Conservation (phyloP, 92 coral and sea anemone species). For the Parazoanthus darwini region DNA sequence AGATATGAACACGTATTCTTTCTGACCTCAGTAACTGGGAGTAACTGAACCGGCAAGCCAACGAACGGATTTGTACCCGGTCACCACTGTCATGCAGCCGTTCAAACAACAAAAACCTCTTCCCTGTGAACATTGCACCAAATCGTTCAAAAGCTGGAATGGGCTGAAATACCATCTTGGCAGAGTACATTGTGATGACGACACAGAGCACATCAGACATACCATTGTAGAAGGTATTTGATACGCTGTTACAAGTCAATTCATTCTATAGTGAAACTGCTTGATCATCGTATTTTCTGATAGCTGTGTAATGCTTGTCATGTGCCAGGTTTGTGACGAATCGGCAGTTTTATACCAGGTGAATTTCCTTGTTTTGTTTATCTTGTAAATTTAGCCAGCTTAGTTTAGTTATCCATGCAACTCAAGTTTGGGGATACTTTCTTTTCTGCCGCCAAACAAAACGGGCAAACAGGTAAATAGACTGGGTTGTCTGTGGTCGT, state of each 20-base stretch:
- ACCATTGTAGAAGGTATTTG: slow-evolving; percentile 32
- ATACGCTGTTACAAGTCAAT: not conserved
- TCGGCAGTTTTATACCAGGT: not conserved
- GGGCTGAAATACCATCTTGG: slow-evolving; percentile 75
- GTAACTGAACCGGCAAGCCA: not conserved
- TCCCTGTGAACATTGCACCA: slow-evolving; percentile 58
- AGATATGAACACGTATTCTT: not conserved
- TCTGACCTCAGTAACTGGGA: not conserved
- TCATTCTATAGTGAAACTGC: slow-evolving; percentile 16
- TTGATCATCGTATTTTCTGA: slow-evolving; percentile 8
- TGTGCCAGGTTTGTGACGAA: not conserved
- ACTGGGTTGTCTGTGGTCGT: not conserved
- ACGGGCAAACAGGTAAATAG: not conserved
- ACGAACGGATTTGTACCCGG: not conserved
- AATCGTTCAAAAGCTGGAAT: slow-evolving; percentile 79
- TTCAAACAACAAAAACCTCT: slow-evolving; percentile 59
- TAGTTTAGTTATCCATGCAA: too few species aligned
- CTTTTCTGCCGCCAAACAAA: not conserved
- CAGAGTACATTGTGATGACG: slow-evolving; percentile 58
- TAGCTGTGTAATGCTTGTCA: not conserved
- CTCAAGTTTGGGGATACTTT: not conserved
- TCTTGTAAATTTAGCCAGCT: not conserved
- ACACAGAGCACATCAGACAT: slow-evolving; percentile 8
- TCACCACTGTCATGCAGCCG: slow-evolving; percentile 63
- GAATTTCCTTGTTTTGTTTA: not conserved